Conservation (phyloP, 2,113 vertebrate genomes). For the Tychaedon coryphoeus region DNA sequence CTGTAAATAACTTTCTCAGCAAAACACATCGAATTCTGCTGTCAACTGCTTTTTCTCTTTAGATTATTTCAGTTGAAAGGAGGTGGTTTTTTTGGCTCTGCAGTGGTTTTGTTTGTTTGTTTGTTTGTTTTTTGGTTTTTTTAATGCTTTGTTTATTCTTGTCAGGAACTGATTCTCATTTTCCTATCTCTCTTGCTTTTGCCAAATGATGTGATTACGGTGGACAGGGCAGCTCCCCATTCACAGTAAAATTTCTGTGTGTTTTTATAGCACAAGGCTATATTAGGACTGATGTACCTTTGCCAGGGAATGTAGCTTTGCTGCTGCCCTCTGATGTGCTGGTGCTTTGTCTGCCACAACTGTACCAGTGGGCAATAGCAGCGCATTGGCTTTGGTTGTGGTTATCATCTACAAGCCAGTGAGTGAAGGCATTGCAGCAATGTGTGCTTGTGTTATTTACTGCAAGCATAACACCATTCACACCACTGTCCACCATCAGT, state of each 20-base stretch:
- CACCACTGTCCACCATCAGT: not conserved
- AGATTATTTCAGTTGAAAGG: not conserved
- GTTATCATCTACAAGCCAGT: not conserved
- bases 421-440: not conserved
- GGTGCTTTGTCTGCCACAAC: not conserved
- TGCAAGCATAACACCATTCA: not conserved
- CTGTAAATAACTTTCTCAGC: slow-evolving; percentile 75
- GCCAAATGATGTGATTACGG: not conserved
- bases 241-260: not conserved
- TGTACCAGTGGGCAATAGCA: not conserved
- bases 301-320: not conserved
- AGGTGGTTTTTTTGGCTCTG: not conserved
- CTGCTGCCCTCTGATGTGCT: not conserved
- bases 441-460: not conserved
- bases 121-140: not conserved
- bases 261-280: not conserved
- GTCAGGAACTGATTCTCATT: not conserved
- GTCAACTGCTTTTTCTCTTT: not conserved
- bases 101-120: too few species aligned
- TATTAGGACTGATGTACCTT: not conserved
- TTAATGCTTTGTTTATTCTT: not conserved
- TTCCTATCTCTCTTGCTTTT: not conserved
- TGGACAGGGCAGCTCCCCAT: not conserved
- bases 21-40: not conserved
- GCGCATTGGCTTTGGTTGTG: not conserved